Conservation (phyloP, 1,140 invertebrate species). For the Ladona fulva region DNA sequence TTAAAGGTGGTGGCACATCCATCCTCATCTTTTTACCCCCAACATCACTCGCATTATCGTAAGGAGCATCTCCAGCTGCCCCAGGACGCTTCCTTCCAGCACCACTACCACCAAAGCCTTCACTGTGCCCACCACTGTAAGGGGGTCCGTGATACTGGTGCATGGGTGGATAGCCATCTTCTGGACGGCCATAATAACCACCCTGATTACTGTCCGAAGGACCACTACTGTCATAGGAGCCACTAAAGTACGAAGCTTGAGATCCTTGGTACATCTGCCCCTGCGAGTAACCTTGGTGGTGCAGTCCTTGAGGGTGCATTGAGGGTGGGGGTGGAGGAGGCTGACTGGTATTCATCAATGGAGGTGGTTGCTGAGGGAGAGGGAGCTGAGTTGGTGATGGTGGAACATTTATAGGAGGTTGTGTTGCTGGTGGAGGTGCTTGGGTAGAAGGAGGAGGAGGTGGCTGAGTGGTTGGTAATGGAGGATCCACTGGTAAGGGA, state of each 20-base stretch:
- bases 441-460: conserved; percentile 32
- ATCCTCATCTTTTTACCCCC: not conserved
- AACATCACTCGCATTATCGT: not conserved
- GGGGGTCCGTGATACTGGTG: not conserved
- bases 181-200: not conserved
- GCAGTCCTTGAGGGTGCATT: not conserved
- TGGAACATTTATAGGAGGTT: conserved; percentile 19
- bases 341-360: not conserved
- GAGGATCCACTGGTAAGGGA: conserved; percentile 29
- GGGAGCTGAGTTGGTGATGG: conserved; percentile 31
- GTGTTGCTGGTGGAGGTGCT: conserved; percentile 24
- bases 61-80: not conserved
- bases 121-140: not conserved
- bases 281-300: not conserved
- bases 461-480: conserved; percentile 32
- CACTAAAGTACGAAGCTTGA: not conserved
- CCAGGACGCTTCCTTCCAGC: not conserved
- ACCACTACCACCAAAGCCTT: not conserved
- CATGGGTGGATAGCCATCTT: not conserved
- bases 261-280: not conserved
- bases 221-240: not conserved
- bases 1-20: not conserved
- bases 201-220: not conserved
- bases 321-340: not conserved
- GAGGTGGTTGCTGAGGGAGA: conserved; percentile 34